These are phyloP conservation scores for Pristionchus japonicus DNA, from an alignment of 2,888 invertebrate species.

Conservation along the genomic window DNA sequence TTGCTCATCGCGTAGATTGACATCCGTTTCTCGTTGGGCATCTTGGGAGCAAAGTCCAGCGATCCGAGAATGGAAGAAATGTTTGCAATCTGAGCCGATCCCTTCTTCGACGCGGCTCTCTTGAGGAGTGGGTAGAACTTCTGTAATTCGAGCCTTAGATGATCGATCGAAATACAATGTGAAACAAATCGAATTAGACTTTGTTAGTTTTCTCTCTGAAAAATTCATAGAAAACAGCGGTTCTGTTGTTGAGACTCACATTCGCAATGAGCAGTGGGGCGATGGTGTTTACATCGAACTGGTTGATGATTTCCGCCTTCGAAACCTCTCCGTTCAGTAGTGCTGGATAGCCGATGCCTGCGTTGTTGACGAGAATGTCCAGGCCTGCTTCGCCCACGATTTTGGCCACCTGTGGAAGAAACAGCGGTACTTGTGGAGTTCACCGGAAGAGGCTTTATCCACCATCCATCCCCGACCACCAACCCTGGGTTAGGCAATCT, in stretches of 20 bases:
- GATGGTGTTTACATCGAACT: not conserved
- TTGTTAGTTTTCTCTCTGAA: not conserved
- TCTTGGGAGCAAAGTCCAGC: not conserved
- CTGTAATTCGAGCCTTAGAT: not conserved
- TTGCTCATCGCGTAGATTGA: conserved; percentile 27
- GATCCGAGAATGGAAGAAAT: not conserved
- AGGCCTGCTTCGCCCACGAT: conserved; percentile 22
- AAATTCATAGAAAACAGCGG: not conserved
- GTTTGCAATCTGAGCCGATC: not conserved
- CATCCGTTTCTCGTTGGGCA: not conserved
- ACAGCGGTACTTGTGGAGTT: conserved; percentile 13
- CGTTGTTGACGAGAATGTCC: conserved; percentile 42
- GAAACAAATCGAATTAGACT: not conserved
- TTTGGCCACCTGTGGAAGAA: not conserved
- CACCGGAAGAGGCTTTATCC: no score
- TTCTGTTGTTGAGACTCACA: not conserved
- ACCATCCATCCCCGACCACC: no score
- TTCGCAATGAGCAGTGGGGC: conserved; percentile 4
- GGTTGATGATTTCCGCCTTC: not conserved
- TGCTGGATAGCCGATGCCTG: not conserved
- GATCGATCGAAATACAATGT: not conserved
- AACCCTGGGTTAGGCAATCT: no score
- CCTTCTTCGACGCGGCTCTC: not conserved
- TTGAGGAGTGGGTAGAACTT: not conserved
- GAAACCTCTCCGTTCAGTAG: not conserved